Evolutionary conservation across 1,140 invertebrate genomes (phyloP).

Genomic region (Steinernema feltiae): DNA sequence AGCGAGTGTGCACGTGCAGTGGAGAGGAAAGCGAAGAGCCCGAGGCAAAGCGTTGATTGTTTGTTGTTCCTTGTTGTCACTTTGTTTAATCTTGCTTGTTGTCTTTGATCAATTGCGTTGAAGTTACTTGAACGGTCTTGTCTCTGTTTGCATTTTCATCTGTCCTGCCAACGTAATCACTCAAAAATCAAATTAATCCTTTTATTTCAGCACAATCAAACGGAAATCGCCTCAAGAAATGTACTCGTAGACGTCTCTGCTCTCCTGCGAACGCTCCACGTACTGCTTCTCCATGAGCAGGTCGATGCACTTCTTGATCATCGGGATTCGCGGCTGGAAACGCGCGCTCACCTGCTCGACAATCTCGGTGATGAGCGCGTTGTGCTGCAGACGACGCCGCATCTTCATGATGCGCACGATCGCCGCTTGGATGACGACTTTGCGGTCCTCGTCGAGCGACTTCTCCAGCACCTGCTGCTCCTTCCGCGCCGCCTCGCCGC

Average conservation of each 20-base stretch:
- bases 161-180: too few relatives aligned
- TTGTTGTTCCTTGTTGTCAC: too few relatives aligned
- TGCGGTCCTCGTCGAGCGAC: conserved; percentile 95
- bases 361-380: conserved; percentile 86
- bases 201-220: background rate
- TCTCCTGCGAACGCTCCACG: background rate
- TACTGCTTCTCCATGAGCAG: background rate
- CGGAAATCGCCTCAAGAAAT: background rate
- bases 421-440: conserved; percentile 84
- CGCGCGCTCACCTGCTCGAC: conserved; percentile 86
- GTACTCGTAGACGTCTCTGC: background rate
- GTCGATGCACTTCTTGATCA: background rate
- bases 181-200: too few relatives aligned
- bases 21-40: too few relatives aligned
- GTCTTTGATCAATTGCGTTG: too few relatives aligned
- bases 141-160: too few relatives aligned
- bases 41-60: too few relatives aligned
- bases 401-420: conserved; percentile 99
- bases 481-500: conserved; percentile 68
- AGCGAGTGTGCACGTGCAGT: too few relatives aligned
- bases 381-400: conserved; percentile 87
- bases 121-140: too few relatives aligned
- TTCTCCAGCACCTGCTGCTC: conserved; percentile 96
- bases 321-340: conserved; percentile 80
- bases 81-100: too few relatives aligned